Evolutionary conservation across 2,888 invertebrate genomes (phyloP), one percentile per base, ranked within the genome.

Genomic region (Carterocephalus palaemon): DNA sequence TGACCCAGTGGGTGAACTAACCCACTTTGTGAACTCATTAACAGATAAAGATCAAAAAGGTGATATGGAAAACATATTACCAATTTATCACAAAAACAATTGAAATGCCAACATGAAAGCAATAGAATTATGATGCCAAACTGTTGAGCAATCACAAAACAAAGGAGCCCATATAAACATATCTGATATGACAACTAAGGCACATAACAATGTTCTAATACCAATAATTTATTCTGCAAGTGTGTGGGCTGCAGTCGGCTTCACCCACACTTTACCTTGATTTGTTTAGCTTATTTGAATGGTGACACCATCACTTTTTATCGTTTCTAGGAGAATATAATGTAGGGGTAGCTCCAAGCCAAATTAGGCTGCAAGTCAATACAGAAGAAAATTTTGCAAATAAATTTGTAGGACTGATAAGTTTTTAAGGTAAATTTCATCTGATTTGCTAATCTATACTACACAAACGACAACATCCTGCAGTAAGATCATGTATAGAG

Each of bases 201-300:
- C 64, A 67, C 70, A 71, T 68, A 71, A 79, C 81, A 81, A 76
- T 80, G 81, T 81, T 77, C 75, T 55, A 62, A 58, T 51, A 48
- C 51, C 56, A 77, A 79, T 84, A 82, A 85, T 81, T 78, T 84
- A 86, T 85, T 82, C 84, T 70, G 57, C 53, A 57, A 48, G 42
- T 67, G 82, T 84, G 85, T 85, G 84, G 85, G 85, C 64, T 65
- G 83, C 53, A 57, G 67, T 60, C 65, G 65, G 59, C 71, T 57
- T 75, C 83, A 71, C 85, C 85, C 84, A 86, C 85, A 58, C 63
- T 60, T 73, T 71, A 66, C 83, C 84, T 84, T 84, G 84, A 73
- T 56, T 64, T 62, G 59, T 60, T 67, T 62, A 69, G 69, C 65
- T 59, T 64, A 64, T 64, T 57, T 64, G 63, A 63, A 66, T 64